Percentiles rank a stretch among this genome's conserved stretches.
Conservation (phyloP, 2,113 vertebrate genomes). For the Apus apus region DNA sequence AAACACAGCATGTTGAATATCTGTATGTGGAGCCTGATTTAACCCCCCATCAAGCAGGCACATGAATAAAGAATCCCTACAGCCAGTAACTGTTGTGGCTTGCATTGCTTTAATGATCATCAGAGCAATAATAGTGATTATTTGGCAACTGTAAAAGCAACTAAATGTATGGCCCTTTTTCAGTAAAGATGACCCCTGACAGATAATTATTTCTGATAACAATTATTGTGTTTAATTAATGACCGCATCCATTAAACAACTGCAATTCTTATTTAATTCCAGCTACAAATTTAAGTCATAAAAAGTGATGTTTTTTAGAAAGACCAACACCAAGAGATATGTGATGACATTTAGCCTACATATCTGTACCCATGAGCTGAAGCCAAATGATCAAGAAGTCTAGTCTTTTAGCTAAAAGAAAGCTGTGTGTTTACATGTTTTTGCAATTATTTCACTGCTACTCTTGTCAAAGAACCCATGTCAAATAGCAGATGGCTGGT, state of each 20-base stretch:
- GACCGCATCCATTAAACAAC: not conserved
- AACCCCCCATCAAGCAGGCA: not conserved
- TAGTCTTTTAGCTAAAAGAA: not conserved
- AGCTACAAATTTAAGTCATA: not conserved
- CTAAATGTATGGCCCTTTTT: not conserved
- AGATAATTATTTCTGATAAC: not conserved
- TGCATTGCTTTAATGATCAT: not conserved
- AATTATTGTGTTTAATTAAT: not conserved
- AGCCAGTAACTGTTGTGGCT: not conserved
- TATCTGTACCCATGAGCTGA: not conserved
- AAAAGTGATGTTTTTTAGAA: not conserved
- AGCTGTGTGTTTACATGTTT: not conserved
- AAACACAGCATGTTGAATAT: not conserved
- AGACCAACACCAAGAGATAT: not conserved
- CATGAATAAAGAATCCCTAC: not conserved
- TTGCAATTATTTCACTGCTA: not conserved
- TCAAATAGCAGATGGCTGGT: not conserved
- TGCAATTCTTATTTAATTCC: not conserved
- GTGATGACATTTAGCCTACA: not conserved
- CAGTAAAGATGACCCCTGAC: not conserved
- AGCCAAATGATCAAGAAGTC: not conserved
- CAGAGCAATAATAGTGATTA: not conserved
- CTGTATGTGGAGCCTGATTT: not conserved
- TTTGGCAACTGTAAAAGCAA: not conserved
- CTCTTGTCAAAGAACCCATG: not conserved